Evolutionary conservation across 1,140 invertebrate genomes (phyloP).

Genomic region (Oedothorax gibbosus): DNA sequence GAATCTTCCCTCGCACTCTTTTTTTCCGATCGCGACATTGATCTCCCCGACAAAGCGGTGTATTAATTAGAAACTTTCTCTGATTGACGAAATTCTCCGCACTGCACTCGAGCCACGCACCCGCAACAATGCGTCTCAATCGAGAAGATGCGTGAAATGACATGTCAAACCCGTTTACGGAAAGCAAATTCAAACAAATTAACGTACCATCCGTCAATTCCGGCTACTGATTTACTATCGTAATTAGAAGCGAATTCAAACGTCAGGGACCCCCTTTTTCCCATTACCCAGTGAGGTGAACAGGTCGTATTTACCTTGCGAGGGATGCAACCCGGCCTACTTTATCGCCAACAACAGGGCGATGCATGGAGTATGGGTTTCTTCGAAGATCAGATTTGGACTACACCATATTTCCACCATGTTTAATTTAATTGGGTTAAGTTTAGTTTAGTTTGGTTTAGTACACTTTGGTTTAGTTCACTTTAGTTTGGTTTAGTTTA

Average conservation of each 20-base stretch:
- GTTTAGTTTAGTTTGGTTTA: no score
- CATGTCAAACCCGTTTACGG: conserved; percentile 54
- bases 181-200: conserved; percentile 56
- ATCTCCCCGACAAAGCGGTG: conserved; percentile 34
- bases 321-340: no score
- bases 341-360: no score
- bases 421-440: no score
- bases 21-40: conserved; percentile 3
- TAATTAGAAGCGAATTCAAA: conserved; percentile 50
- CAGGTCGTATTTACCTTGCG: conserved; percentile 36
- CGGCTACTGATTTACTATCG: conserved; percentile 56
- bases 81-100: background rate
- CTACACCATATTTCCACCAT: no score
- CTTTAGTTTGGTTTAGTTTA: no score
- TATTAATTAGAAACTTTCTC: conserved; percentile 39
- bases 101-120: background rate
- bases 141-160: conserved; percentile 41
- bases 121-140: conserved; percentile 51
- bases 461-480: no score
- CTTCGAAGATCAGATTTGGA: no score
- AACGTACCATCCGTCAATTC: conserved; percentile 53
- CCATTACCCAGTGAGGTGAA: conserved; percentile 42
- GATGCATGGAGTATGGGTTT: no score
- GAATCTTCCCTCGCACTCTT: background rate
- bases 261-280: conserved; percentile 32